Percentiles rank a stretch among this genome's conserved stretches.
Conservation (phyloP, 1,140 invertebrate species). For the Drosophila saltans region DNA sequence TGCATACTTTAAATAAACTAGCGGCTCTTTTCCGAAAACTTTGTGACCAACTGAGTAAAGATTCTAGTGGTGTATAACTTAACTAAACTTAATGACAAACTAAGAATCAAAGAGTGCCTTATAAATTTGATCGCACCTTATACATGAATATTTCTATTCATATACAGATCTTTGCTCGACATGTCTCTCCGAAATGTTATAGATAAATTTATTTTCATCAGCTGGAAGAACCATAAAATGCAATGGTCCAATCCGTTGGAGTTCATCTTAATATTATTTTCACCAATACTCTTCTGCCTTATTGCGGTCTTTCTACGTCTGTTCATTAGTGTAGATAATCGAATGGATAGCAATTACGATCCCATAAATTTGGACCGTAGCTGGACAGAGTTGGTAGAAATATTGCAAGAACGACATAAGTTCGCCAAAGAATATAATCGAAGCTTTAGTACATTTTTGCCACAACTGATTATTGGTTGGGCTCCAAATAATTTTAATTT, state of each 20-base stretch:
- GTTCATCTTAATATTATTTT: slow-evolving; percentile 31
- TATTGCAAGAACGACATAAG: slow-evolving; percentile 4
- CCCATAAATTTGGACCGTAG: slow-evolving; percentile 33
- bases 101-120: too few species aligned
- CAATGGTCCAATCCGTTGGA: slow-evolving; percentile 44
- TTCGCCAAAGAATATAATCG: background rate
- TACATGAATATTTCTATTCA: too few species aligned
- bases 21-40: too few species aligned
- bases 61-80: too few species aligned
- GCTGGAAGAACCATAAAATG: slow-evolving; percentile 52
- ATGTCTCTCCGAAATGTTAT: slow-evolving; percentile 48
- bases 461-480: slow-evolving; percentile 52
- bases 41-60: too few species aligned
- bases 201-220: slow-evolving; percentile 41
- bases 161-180: background rate
- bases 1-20: too few species aligned
- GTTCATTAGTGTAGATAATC: background rate
- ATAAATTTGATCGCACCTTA: too few species aligned
- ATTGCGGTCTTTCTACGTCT: slow-evolving; percentile 38
- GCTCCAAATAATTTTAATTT: slow-evolving; percentile 31
- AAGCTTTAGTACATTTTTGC: slow-evolving; percentile 37
- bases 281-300: slow-evolving; percentile 25
- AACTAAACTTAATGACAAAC: too few species aligned
- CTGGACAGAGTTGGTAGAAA: slow-evolving; percentile 45
- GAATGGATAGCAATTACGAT: slow-evolving; percentile 27